phyloP scores from a whole-genome alignment of 2,113 vertebrate species.

The Sclerurus mexicanus region DNA sequence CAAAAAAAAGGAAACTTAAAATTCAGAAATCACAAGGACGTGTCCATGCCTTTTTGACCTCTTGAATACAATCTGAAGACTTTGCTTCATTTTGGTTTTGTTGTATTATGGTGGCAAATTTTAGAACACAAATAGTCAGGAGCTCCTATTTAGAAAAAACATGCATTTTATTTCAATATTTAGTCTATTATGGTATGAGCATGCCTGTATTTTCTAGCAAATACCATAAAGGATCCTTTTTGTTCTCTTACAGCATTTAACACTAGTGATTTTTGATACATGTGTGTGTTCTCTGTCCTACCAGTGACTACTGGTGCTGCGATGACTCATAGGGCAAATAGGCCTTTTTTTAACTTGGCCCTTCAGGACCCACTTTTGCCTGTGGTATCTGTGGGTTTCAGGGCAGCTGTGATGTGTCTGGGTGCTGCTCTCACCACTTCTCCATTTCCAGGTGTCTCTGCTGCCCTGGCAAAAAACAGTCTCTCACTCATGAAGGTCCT shows the following conservation, averaged over 20 bases:
- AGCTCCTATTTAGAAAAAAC: background rate
- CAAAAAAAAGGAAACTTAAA: background rate
- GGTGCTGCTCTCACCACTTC: fast-evolving
- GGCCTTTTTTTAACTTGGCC: background rate
- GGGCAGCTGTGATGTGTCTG: too few relatives aligned
- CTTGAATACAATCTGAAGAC: background rate
- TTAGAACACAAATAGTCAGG: background rate
- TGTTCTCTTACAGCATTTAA: background rate
- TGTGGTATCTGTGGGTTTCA: background rate
- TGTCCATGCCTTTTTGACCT: background rate
- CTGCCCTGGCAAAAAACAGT: background rate
- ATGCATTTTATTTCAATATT: background rate
- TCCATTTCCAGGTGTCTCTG: background rate
- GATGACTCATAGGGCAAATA: background rate
- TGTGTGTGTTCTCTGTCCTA: background rate
- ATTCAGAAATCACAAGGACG: background rate
- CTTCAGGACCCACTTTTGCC: background rate
- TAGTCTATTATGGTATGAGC: background rate
- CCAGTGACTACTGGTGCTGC: background rate
- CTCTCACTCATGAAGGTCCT: background rate
- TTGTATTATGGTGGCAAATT: background rate
- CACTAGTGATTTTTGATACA: fast-evolving
- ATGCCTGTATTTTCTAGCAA: background rate
- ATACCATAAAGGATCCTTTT: background rate
- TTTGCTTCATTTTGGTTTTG: background rate